These are phyloP conservation scores for Gonocerus acuteangulatus DNA, from an alignment of 2,888 invertebrate species.

Conservation along the genomic window DNA sequence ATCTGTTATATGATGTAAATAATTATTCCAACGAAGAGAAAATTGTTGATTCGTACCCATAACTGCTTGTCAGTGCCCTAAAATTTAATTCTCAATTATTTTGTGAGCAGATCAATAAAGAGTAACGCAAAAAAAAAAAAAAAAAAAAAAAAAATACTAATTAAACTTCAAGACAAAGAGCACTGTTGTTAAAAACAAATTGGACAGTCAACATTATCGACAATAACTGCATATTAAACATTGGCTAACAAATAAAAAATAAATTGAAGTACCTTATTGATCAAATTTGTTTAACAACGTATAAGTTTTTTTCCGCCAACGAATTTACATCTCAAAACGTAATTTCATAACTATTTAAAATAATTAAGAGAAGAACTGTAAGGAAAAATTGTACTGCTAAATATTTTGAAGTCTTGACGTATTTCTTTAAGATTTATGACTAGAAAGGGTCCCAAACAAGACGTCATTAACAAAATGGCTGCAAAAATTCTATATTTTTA, in stretches of 20 bases:
- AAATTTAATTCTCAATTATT: not conserved
- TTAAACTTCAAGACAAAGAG: too few species aligned
- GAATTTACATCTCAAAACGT: too few species aligned
- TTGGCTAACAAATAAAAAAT: not conserved
- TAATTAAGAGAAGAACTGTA: too few species aligned
- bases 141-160: not conserved
- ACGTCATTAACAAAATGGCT: constrained; percentile 24
- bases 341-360: too few species aligned
- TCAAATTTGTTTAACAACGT: not conserved
- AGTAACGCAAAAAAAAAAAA: not conserved
- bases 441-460: constrained; percentile 10
- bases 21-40: constrained; percentile 81
- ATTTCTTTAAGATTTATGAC: constrained; percentile 13
- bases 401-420: too few species aligned
- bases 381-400: too few species aligned
- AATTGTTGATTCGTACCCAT: constrained; percentile 68
- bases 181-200: too few species aligned
- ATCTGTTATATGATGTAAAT: constrained; percentile 65
- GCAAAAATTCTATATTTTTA: constrained; percentile 28
- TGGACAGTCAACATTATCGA: too few species aligned
- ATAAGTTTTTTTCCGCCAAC: not conserved
- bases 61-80: not conserved
- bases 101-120: not conserved
- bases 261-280: not conserved
- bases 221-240: too few species aligned